Base-by-base conservation (phyloP, 2,888 invertebrate genomes). In the Coecobrya sp. region DNA sequence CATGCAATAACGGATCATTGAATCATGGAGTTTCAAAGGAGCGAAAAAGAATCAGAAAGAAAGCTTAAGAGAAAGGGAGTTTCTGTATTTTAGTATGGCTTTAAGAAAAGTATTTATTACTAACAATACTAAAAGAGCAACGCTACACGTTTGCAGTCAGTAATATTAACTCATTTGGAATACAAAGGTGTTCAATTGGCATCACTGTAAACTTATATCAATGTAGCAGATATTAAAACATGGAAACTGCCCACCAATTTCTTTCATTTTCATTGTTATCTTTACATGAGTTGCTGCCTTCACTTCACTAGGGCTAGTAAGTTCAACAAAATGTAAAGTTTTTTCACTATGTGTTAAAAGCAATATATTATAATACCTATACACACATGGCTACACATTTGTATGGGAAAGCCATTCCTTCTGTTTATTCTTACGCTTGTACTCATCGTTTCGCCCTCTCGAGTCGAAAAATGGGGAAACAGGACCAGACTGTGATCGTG, bases 401-500 rank as follows among this genome's bases (percentile, higher is more conserved):
- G 55, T 27, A 27, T 68, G 27, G 30, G 11, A n/a, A n/a, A n/a
- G n/a, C n/a, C n/a, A n/a, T 27, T 68, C 65, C 16, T 27, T 25
- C 25, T 45, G 7, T 22, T 45, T 76, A n/a, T 76, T 10, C 52
- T 52, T 7, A 52, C 8, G 7, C 55, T 62, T 79, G 19, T 79
- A 45, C 65, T 49, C 19, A 10, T 81, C 27, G 79, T 27, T 79
- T 88, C 49, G 68, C 81, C 55, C 81, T 89, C 81, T 81, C 68
- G 81, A 73, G 88, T 68, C 27, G 11, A 30, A 89, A 89, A 87
- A 89, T 52, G 68, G 27, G 45, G n/a, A 68, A 81, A 73, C 88
- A 27, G 88, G 73, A 73, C 88, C 52, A 68, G 59, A 30, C 3
- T 19, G 87, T 5, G 42, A 65, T 62, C 88, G 88, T 89, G 88